Percentiles rank a stretch among this genome's conserved stretches.
These are phyloP conservation scores for Heliconius aoede DNA, from an alignment of 2,888 invertebrate species.

Conservation along the genomic window DNA sequence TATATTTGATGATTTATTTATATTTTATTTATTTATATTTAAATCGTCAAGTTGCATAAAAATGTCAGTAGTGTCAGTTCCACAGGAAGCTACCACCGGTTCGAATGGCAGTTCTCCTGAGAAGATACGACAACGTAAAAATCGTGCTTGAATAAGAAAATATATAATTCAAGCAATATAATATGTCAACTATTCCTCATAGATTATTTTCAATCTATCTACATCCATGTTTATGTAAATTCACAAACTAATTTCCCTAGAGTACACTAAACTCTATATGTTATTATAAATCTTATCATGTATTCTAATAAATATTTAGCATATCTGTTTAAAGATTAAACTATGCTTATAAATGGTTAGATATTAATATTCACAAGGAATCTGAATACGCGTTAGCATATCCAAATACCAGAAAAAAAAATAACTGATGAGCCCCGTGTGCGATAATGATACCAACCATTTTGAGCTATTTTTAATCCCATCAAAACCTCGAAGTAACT, in stretches of 20 bases:
- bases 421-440: background rate
- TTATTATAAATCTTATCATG: background rate
- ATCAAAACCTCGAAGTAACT: background rate
- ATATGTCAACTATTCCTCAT: background rate
- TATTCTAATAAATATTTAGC: background rate
- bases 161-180: background rate
- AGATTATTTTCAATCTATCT: background rate
- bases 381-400: background rate
- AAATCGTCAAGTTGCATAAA: background rate
- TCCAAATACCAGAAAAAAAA: no score
- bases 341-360: background rate
- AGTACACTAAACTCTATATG: background rate
- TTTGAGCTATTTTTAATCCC: background rate
- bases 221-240: slow-evolving; percentile 1
- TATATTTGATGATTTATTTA: background rate
- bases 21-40: no score
- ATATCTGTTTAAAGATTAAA: background rate
- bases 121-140: background rate
- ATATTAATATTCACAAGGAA: background rate
- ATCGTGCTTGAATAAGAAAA: no score
- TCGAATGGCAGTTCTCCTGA: background rate
- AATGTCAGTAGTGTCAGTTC: no score
- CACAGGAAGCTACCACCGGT: background rate
- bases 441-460: background rate
- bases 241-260: slow-evolving; percentile 14